phyloP scores from a whole-genome alignment of 1,140 invertebrate species.

The Drosophila chauvacae region DNA sequence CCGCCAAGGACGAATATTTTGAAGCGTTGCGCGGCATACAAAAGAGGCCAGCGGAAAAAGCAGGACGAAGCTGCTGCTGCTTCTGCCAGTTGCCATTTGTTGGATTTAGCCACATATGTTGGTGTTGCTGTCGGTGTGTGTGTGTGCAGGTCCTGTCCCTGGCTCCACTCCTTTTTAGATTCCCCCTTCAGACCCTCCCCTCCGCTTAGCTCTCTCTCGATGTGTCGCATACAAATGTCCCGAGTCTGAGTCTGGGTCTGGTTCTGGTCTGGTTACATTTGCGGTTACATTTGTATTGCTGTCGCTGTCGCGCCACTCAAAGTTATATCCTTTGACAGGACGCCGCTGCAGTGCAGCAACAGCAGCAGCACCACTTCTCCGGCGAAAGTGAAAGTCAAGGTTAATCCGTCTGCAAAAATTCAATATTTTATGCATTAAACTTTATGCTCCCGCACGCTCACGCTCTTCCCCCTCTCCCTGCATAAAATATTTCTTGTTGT shows the following conservation, averaged over 20 bases:
- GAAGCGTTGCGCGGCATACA: constrained; percentile 79
- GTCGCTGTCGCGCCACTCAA: constrained; percentile 72
- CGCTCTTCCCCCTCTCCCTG: constrained; percentile 20
- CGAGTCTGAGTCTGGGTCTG: constrained; percentile 57
- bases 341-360: constrained; percentile 56
- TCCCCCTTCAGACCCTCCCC: not conserved
- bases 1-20: constrained; percentile 84
- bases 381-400: constrained; percentile 84
- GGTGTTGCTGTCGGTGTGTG: constrained; percentile 3
- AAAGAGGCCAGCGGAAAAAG: constrained; percentile 68
- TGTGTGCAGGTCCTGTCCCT: constrained; percentile 7
- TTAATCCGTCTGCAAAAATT: constrained; percentile 85
- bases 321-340: constrained; percentile 80
- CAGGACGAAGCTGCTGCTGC: constrained; percentile 50
- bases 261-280: constrained; percentile 56
- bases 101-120: constrained; percentile 68
- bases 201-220: constrained; percentile 18
- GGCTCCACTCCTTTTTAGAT: not conserved
- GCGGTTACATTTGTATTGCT: constrained; percentile 79
- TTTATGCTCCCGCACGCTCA: constrained; percentile 57
- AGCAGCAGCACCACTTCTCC: constrained; percentile 32
- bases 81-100: constrained; percentile 34
- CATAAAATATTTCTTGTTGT: constrained; percentile 69
- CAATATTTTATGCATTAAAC: constrained; percentile 84
- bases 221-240: constrained; percentile 81